Percentiles rank a stretch among this genome's conserved stretches.
Evolutionary conservation across 2,797 vertebrate genomes (phyloP).

Genomic region (Gadopsis marmoratus): DNA sequence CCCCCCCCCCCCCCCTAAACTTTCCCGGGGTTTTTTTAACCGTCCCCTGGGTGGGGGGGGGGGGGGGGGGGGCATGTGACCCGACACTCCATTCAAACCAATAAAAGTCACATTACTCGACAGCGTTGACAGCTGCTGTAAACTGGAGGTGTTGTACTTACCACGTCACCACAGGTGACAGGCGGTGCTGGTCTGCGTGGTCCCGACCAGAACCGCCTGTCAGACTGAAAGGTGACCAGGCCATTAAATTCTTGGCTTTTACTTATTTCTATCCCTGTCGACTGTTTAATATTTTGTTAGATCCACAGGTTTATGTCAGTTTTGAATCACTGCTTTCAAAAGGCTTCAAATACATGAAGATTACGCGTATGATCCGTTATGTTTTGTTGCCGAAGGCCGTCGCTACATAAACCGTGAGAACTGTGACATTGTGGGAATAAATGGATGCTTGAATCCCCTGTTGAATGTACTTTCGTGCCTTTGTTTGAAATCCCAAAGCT

Average conservation of each 20-base stretch:
- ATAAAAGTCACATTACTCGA: not conserved
- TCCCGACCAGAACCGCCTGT: not conserved
- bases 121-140: not conserved
- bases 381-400: not conserved
- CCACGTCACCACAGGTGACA: not conserved
- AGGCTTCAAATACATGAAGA: not conserved
- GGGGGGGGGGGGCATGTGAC: not conserved
- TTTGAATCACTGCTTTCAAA: not conserved
- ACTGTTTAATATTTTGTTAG: not conserved
- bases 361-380: not conserved
- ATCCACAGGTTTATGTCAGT: not conserved
- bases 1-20: too few relatives aligned
- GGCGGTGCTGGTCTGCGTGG: not conserved
- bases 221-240: not conserved
- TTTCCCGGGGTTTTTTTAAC: too few relatives aligned
- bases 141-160: not conserved
- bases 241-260: not conserved
- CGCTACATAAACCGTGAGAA: not conserved
- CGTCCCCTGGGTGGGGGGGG: too few relatives aligned
- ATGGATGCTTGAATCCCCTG: constrained; percentile 40
- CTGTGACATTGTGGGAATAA: constrained; percentile 26
- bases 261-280: not conserved
- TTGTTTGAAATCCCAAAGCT: constrained; percentile 56
- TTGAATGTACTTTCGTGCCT: constrained; percentile 43
- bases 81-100: not conserved